Conservation (phyloP, 2,888 invertebrate species). For the Leptopterna dolabrata region DNA sequence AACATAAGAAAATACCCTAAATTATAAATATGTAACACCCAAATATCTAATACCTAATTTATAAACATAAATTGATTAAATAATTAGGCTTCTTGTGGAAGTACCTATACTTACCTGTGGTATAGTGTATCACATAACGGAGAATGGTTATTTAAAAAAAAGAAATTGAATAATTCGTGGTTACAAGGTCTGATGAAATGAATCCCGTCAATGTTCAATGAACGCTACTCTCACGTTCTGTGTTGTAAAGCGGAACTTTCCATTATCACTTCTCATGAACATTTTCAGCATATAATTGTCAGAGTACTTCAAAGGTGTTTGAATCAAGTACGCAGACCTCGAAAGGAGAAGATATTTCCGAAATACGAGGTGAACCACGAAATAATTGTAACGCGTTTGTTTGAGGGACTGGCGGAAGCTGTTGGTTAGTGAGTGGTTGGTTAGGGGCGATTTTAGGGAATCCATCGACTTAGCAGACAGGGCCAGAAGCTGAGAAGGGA, state of each 20-base stretch:
- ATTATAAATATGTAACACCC: no score
- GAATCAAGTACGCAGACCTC: not conserved
- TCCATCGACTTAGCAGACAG: not conserved
- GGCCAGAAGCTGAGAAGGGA: no score
- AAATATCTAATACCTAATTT: no score
- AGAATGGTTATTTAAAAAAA: not conserved
- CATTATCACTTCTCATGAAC: not conserved
- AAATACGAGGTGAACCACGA: not conserved
- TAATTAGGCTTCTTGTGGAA: no score
- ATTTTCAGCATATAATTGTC: not conserved
- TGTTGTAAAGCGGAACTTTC: not conserved
- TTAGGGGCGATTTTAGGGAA: not conserved
- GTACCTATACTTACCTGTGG: no score
- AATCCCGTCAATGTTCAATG: not conserved
- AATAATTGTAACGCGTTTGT: not conserved
- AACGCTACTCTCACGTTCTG: not conserved
- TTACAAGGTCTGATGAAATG: not conserved
- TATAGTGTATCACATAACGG: no score
- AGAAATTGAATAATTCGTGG: not conserved
- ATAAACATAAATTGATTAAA: no score
- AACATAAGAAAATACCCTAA: no score
- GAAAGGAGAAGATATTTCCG: not conserved
- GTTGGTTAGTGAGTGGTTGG: not conserved
- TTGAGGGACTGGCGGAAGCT: not conserved
- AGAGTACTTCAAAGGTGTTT: not conserved